Conservation (phyloP, 2,888 invertebrate species). For the Drosophila histrio region DNA sequence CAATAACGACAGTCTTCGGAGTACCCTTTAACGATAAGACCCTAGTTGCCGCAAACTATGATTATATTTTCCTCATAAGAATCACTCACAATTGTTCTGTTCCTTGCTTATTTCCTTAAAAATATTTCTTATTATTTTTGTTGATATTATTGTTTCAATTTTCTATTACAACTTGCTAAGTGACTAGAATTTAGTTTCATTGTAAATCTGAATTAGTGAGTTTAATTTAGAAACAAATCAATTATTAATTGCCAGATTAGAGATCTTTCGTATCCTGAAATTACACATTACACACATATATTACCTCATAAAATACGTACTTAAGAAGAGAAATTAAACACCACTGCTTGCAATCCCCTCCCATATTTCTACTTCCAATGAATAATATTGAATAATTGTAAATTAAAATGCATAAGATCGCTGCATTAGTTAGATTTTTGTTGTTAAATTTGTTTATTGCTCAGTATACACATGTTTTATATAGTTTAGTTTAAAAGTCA, state of each 20-base stretch:
- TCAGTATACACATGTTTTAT: slow-evolving; percentile 17
- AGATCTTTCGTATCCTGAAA: slow-evolving; percentile 19
- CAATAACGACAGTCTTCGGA: slow-evolving; percentile 50
- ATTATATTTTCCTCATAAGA: slow-evolving; percentile 25
- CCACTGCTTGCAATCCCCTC: slow-evolving; percentile 19
- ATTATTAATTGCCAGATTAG: slow-evolving; percentile 2
- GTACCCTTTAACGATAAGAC: slow-evolving; percentile 20
- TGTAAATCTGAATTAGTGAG: slow-evolving; percentile 11
- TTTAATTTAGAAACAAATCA: background rate
- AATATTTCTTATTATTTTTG: slow-evolving; percentile 16
- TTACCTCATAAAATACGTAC: slow-evolving; percentile 67
- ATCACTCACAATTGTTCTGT: slow-evolving; percentile 30
- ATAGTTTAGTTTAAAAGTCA: slow-evolving; percentile 27
- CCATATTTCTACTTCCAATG: slow-evolving; percentile 33
- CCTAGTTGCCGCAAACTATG: slow-evolving; percentile 23
- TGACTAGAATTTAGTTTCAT: slow-evolving; percentile 28
- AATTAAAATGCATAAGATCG: slow-evolving; percentile 20
- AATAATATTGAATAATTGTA: slow-evolving; percentile 16
- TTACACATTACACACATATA: slow-evolving; percentile 37
- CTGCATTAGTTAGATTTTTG: slow-evolving; percentile 40
- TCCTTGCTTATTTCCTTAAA: slow-evolving; percentile 35
- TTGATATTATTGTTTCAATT: slow-evolving; percentile 28
- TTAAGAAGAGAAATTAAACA: slow-evolving; percentile 53
- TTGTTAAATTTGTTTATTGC: slow-evolving; percentile 42
- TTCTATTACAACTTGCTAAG: slow-evolving; percentile 19